Percentiles rank a stretch among this genome's conserved stretches.
phyloP scores from a whole-genome alignment of 2,113 vertebrate species.

The Charina bottae region DNA sequence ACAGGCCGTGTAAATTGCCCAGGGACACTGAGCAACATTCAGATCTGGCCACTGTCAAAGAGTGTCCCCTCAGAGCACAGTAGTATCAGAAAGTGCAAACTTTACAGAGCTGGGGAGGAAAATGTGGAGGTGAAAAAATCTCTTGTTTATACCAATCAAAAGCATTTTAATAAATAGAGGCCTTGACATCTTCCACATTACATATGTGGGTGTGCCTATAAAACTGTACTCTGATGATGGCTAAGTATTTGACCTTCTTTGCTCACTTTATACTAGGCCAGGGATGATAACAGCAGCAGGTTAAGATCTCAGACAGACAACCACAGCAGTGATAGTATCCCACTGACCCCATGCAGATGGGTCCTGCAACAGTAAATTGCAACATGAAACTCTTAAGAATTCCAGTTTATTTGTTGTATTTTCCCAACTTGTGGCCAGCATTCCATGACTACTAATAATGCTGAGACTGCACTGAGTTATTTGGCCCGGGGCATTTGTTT shows the following conservation, averaged over 20 bases:
- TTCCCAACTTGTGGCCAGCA: too few relatives aligned
- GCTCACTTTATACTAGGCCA: background rate
- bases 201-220: background rate
- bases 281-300: background rate
- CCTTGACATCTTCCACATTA: background rate
- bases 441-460: too few relatives aligned
- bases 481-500: too few relatives aligned
- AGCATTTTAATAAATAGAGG: background rate
- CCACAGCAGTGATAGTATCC: background rate
- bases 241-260: background rate
- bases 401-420: background rate
- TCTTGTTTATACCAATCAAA: background rate
- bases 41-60: background rate
- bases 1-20: background rate
- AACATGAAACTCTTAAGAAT: background rate
- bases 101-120: background rate
- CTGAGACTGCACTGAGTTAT: too few relatives aligned
- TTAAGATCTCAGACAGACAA: background rate
- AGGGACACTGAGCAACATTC: background rate
- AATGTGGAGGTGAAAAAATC: background rate
- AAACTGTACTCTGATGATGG: too few relatives aligned
- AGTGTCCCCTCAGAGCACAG: accelerated
- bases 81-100: constrained; percentile 26
- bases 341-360: background rate
- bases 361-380: background rate